phyloP scores from a whole-genome alignment of 1,140 invertebrate genomes.

The Stegodyphus dumicola region DNA sequence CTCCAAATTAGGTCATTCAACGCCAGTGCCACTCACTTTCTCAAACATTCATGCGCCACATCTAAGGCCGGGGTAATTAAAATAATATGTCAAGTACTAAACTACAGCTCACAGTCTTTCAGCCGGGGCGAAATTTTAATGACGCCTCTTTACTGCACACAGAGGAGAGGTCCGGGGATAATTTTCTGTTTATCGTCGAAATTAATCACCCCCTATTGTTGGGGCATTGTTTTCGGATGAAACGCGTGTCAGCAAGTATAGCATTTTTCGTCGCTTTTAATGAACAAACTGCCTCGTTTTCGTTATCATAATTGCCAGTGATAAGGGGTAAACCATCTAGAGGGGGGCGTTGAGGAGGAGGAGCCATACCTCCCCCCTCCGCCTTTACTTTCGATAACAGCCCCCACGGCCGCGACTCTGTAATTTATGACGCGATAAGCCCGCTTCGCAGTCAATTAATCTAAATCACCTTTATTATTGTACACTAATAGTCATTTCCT shows the following conservation, averaged over 20 bases:
- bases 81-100: constrained; percentile 61
- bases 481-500: constrained; percentile 60
- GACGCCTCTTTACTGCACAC: constrained; percentile 35
- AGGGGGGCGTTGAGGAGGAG: background rate
- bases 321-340: constrained; percentile 59
- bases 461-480: constrained; percentile 61
- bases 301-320: constrained; percentile 59
- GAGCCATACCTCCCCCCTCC: background rate
- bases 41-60: no score
- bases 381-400: constrained; percentile 44
- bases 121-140: constrained; percentile 34
- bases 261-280: constrained; percentile 56
- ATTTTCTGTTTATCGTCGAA: constrained; percentile 59
- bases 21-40: no score
- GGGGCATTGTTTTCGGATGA: constrained; percentile 41
- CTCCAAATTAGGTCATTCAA: no score
- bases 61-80: constrained; percentile 38
- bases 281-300: constrained; percentile 61
- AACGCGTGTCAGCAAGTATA: constrained; percentile 48
- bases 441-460: constrained; percentile 57
- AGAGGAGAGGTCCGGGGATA: constrained; percentile 45
- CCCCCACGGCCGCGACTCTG: constrained; percentile 6
- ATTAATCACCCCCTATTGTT: constrained; percentile 54
- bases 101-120: constrained; percentile 32
- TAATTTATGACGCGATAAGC: constrained; percentile 59